Percentiles rank a stretch among this genome's conserved stretches.
Evolutionary conservation across 2,113 vertebrate species (phyloP).

Genomic region (Tiliqua scincoides): DNA sequence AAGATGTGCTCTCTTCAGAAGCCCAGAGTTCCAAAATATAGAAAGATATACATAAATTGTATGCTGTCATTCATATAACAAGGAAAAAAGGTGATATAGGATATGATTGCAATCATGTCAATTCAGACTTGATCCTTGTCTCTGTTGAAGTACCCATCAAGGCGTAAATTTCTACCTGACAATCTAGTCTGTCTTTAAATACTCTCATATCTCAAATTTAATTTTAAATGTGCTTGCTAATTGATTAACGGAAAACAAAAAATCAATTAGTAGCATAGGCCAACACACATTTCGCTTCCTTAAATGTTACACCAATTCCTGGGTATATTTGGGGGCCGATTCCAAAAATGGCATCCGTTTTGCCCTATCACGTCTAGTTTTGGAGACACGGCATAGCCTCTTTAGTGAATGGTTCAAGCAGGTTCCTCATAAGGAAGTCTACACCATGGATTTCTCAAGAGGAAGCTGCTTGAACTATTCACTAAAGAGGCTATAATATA

Average conservation of each 20-base stretch:
- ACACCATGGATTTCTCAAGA: too few species aligned
- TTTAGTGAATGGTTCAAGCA: too few species aligned
- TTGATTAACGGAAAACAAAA: neutral
- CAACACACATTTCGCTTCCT: too few species aligned
- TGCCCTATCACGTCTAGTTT: too few species aligned
- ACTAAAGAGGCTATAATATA: too few species aligned
- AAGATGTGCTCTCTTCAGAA: neutral
- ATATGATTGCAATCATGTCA: neutral
- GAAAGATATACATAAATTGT: neutral
- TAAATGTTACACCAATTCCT: too few species aligned
- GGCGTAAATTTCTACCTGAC: neutral
- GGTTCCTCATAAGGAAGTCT: too few species aligned
- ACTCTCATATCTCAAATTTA: neutral
- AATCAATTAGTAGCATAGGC: neutral
- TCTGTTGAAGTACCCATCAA: neutral
- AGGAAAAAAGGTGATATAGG: neutral
- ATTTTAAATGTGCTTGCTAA: neutral
- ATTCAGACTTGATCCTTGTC: neutral
- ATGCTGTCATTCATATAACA: rapidly evolving
- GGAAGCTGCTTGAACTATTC: too few species aligned
- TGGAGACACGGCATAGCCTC: too few species aligned
- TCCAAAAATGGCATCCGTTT: too few species aligned
- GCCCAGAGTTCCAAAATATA: neutral
- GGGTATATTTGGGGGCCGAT: too few species aligned
- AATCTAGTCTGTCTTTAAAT: neutral